Evolutionary conservation across 2,797 vertebrate species (phyloP).

Genomic region (Vireo griseus): DNA sequence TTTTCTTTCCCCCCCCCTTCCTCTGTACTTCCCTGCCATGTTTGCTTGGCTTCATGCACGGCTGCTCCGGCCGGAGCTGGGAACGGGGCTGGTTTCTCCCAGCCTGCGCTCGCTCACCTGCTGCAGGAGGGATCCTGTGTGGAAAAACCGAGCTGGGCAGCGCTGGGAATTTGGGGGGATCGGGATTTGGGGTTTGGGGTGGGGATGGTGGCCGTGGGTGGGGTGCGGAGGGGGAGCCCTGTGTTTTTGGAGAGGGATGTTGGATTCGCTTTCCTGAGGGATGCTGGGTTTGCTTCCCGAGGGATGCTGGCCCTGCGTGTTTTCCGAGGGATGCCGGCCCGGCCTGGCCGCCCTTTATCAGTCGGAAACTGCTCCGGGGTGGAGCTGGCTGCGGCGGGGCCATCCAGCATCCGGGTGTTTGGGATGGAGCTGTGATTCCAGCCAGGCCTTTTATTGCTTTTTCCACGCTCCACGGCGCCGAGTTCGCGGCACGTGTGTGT

Average conservation of each 20-base stretch:
- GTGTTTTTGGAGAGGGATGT: neutral
- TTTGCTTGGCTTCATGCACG: slow-evolving; percentile 52
- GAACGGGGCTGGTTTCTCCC: neutral
- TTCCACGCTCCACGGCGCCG: neutral
- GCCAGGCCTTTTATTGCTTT: slow-evolving; percentile 9
- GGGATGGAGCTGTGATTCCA: neutral
- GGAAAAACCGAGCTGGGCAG: fast-evolving
- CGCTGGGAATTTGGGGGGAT: neutral
- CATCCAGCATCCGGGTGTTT: slow-evolving; percentile 36
- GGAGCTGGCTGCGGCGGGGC: slow-evolving; percentile 12
- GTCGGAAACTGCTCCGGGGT: slow-evolving; percentile 51
- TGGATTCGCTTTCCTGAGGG: neutral
- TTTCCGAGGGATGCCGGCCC: neutral
- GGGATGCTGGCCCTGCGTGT: too few species aligned
- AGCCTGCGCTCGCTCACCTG: neutral
- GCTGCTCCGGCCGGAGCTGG: neutral
- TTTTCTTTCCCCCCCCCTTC: fast-evolving
- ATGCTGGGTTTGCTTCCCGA: neutral
- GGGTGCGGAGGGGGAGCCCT: neutral
- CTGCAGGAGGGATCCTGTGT: fast-evolving
- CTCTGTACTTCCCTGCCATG: neutral
- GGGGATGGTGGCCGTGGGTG: neutral
- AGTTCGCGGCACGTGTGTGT: neutral
- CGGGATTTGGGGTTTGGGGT: fast-evolving
- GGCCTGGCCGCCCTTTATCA: slow-evolving; percentile 47